Conservation (phyloP, 37 sponge, comb jelly and placozoan genomes). For the Aplysina aerophoba region DNA sequence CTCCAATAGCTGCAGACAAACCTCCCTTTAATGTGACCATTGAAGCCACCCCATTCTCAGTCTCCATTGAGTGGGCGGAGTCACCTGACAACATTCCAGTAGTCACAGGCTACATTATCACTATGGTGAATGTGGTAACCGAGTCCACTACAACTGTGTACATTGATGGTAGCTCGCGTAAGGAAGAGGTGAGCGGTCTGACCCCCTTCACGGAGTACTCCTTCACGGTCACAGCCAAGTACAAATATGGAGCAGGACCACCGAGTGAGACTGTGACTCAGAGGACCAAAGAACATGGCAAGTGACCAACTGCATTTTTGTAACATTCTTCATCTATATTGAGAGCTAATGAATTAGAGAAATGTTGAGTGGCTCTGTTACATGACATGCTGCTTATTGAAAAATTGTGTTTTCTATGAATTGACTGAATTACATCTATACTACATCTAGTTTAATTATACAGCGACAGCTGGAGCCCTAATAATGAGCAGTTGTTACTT, state of each 20-base stretch:
- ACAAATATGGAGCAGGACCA: constrained; percentile 45
- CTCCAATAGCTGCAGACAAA: constrained; percentile 30
- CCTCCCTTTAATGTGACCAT: constrained; percentile 32
- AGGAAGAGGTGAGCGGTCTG: background rate
- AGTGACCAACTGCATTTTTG: background rate
- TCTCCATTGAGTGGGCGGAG: constrained; percentile 50
- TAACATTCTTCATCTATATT: too few relatives aligned
- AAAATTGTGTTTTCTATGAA: too few relatives aligned
- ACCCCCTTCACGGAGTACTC: constrained; percentile 43
- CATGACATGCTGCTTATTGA: too few relatives aligned
- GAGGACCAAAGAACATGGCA: constrained; percentile 22
- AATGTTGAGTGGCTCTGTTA: too few relatives aligned
- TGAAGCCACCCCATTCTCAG: constrained; percentile 34
- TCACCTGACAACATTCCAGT: constrained; percentile 68
- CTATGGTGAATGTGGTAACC: background rate
- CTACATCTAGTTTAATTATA: too few relatives aligned
- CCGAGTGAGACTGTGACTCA: constrained; percentile 36
- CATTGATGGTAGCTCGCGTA: background rate
- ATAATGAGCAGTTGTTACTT: too few relatives aligned
- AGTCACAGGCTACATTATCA: constrained; percentile 37
- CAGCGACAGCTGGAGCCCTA: too few relatives aligned
- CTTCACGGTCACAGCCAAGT: constrained; percentile 39
- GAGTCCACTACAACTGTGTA: background rate
- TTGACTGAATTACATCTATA: too few relatives aligned
- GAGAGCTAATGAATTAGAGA: too few relatives aligned